phyloP scores from a whole-genome alignment of 2,113 vertebrate genomes.

The Morone chrysops region DNA sequence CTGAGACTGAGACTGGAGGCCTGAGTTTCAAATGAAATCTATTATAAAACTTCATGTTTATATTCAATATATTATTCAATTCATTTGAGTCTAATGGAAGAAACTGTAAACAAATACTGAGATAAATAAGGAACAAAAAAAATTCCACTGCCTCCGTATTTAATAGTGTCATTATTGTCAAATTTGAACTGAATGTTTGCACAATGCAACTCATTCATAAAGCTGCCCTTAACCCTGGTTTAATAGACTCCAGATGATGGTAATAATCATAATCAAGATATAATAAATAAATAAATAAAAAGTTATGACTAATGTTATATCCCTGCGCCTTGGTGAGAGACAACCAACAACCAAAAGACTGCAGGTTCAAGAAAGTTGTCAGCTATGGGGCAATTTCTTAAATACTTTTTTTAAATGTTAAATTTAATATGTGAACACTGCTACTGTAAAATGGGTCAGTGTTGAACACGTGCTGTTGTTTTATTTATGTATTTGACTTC shows the following conservation, averaged over 20 bases:
- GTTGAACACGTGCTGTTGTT: neutral
- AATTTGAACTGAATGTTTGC: neutral
- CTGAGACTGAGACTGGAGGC: neutral
- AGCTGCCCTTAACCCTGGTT: neutral
- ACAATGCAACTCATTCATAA: neutral
- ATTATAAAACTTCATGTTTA: neutral
- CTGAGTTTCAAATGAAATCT: neutral
- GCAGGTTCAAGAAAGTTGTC: neutral
- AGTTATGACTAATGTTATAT: neutral
- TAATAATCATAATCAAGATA: neutral
- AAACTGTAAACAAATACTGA: neutral
- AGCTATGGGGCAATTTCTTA: neutral
- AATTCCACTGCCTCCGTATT: neutral
- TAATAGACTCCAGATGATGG: neutral
- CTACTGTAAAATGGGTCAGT: neutral
- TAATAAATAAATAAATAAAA: too few species aligned
- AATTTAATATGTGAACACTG: neutral
- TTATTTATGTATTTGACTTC: neutral
- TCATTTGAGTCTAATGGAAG: neutral
- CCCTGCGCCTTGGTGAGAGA: neutral
- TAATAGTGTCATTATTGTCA: neutral
- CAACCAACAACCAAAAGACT: neutral
- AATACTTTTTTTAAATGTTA: too few species aligned
- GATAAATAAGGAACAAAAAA: neutral
- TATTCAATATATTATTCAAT: neutral